A percentile compares a stretch with the other conserved stretches of the same genome.
Evolutionary conservation across 2,113 vertebrate genomes (phyloP).

Genomic region (Cephalopholis sonnerati): DNA sequence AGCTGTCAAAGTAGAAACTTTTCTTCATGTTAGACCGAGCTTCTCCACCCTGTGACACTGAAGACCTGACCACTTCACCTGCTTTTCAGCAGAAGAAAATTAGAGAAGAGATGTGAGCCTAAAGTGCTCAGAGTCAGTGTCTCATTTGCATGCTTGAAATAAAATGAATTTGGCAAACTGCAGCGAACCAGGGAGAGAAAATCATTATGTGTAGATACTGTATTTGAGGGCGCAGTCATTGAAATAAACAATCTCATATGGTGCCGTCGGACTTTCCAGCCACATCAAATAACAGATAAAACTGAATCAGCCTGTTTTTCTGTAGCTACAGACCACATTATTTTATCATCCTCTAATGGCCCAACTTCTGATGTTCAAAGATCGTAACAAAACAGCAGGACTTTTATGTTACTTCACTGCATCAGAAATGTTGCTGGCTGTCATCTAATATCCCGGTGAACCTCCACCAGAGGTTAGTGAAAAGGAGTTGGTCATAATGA

Average conservation of each 20-base stretch:
- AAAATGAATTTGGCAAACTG: constrained; percentile 59
- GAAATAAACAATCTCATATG: constrained; percentile 39
- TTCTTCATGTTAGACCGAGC: constrained; percentile 14
- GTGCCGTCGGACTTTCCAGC: constrained; percentile 20
- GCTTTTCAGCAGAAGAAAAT: constrained; percentile 41
- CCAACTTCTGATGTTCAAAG: background rate
- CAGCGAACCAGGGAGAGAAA: constrained; percentile 32
- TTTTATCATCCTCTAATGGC: background rate
- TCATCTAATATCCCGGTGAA: constrained; percentile 56
- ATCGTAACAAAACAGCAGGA: background rate
- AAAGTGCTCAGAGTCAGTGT: constrained; percentile 42
- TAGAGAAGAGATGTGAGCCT: constrained; percentile 43
- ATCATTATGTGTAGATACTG: constrained; percentile 22
- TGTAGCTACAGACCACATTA: background rate
- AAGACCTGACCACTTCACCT: constrained; percentile 31
- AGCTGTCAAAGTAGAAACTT: constrained; percentile 24
- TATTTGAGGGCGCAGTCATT: constrained; percentile 36
- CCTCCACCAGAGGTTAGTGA: constrained; percentile 74
- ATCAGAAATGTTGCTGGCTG: constrained; percentile 42
- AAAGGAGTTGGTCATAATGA: constrained; percentile 78
- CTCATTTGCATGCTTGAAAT: constrained; percentile 66
- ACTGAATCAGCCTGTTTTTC: constrained; percentile 11
- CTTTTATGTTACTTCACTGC: constrained; percentile 1
- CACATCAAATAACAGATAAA: constrained; percentile 32
- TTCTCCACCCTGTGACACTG: constrained; percentile 25